Evolutionary conservation across 2,797 vertebrate species (phyloP), one percentile per base, ranked within the genome.

Genomic region (Epinephelus coioides): DNA sequence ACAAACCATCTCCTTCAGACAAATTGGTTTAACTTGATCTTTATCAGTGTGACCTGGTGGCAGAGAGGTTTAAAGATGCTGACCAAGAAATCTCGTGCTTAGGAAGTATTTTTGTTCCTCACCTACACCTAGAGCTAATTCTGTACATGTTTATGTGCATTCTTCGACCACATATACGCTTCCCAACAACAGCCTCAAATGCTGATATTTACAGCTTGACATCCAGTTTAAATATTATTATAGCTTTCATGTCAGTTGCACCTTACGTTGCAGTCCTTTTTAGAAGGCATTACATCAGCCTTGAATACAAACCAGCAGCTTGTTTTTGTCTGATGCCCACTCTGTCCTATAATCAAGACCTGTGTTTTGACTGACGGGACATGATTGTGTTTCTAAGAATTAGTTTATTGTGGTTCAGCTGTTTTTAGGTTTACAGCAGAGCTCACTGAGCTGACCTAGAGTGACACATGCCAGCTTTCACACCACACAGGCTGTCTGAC

Each of bases 401-500:
- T 38, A 25, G 25, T 43, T 59, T 25, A 34, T 68, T 66, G 80
- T 68, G 57, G 77, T 64, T 76, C 38, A 17, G 47, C 60, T 53
- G 47, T 77, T 80, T 62, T 79, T 49, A n/a, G 30, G 25, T 46
- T 56, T 67, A 46, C n/a, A 47, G 44, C 73, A 34, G 23, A 19
- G 27, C 18, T 47, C 1, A 4, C 43, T 47, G 61, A 73, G 44
- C 54, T 76, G 63, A 73, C 70, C 76, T 69, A 38, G 68, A 72
- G 60, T 81, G 79, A 86, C 74, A 87, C 69, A 81, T 15, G 77
- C n/a, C 66, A 25, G 64, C 70, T 66, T 54, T 83, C 74, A 50
- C 68, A 73, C 77, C 12, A n/a, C 19, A 55, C 83, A 79, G 79
- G 69, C 81, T 21, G 51, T 72, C 85, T 85, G 79, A 78, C 73